Evolutionary conservation across 2,888 invertebrate species (phyloP), one percentile per base, ranked within the genome.

Genomic region (Tiphia femorata): DNA sequence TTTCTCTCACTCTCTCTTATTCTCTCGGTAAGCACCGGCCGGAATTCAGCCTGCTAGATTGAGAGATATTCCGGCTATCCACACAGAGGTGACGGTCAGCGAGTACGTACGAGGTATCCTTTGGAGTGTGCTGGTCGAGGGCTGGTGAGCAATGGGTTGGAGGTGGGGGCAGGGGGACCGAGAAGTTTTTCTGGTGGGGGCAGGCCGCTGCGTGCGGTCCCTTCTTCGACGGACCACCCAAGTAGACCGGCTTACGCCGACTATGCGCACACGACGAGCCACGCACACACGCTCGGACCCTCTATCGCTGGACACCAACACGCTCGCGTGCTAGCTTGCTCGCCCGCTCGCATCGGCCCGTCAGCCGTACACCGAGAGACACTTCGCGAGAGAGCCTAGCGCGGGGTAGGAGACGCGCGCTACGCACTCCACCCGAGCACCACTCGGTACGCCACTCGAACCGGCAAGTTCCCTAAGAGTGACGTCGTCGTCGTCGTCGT

Each of bases 171-270:
- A 56, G 68, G 64, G 65, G 53, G 52, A 55, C 21, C 40, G 38
- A 43, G 59, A 68, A 67, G 73, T 81, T 82, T 82, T 83, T 82
- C 71, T 81, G 79, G 79, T 76, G 79, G 80, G 79, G 78, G 70
- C 70, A 73, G 75, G 71, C 73, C 81, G 76, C 82, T 81, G 83
- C 82, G 83, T 82, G 82, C 82, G 82, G 83, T 83, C 82, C 77
- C 79, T 78, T 78, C 79, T 76, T 77, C 76, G 75, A 80, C 72
- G 75, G 82, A 81, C 83, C 83, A 83, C 83, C 83, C 83, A 82
- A 80, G 82, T 79, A 73, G 83, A 73, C 73, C 74, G 76, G 78
- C 78, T 79, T 80, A 77, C 76, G 76, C 76, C 64, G 72, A 38
- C 58, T 56, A 62, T 67, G 53, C 63, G 66, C 65, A 65, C 66